These are phyloP conservation scores for Doris montereyensis DNA, from an alignment of 2,888 invertebrate genomes.

Conservation along the genomic window DNA sequence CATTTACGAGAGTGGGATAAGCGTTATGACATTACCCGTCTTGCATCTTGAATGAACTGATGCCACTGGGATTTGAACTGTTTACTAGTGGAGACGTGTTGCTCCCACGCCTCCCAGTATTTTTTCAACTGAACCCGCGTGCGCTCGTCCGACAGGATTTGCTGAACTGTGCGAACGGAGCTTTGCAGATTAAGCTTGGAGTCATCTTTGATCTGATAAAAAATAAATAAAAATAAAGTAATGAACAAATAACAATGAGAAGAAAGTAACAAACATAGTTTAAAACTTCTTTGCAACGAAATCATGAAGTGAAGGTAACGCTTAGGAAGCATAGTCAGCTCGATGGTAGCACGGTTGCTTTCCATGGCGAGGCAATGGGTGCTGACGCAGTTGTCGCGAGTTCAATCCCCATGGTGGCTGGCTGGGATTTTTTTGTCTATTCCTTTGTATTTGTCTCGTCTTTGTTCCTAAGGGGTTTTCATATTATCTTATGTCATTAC, in stretches of 20 bases:
- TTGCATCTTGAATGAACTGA: slow-evolving; percentile 78
- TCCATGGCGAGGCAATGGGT: no score
- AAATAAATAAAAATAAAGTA: no score
- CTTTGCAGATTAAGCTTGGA: slow-evolving; percentile 64
- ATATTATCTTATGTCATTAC: no score
- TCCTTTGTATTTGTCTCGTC: no score
- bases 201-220: slow-evolving; percentile 66
- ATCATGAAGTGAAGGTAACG: not conserved
- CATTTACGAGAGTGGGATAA: no score
- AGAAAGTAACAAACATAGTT: not conserved
- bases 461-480: no score
- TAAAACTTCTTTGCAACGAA: not conserved
- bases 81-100: slow-evolving; percentile 77
- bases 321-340: no score
- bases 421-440: no score
- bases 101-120: slow-evolving; percentile 83
- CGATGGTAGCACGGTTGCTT: no score
- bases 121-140: slow-evolving; percentile 78
- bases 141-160: slow-evolving; percentile 65
- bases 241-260: not conserved
- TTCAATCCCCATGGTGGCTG: no score
- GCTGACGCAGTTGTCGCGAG: no score
- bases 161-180: slow-evolving; percentile 67
- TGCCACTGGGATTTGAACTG: slow-evolving; percentile 75
- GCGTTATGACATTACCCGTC: no score